phyloP scores from a whole-genome alignment of 1,140 invertebrate genomes.

The Phocides pigmalion region DNA sequence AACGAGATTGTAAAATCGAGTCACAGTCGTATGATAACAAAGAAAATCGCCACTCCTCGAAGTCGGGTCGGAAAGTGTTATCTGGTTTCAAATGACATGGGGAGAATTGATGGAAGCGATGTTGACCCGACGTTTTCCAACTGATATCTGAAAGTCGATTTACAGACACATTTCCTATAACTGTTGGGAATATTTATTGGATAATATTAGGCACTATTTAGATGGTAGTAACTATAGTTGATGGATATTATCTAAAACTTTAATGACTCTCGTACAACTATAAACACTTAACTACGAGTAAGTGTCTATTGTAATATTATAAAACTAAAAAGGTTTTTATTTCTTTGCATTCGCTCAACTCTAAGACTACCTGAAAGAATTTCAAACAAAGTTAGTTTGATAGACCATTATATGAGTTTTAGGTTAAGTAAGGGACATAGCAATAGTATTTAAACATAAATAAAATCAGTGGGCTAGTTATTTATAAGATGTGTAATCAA shows the following conservation, averaged over 20 bases:
- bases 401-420: too few relatives aligned
- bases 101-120: constrained; percentile 31
- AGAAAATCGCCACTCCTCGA: constrained; percentile 3
- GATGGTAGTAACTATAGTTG: too few relatives aligned
- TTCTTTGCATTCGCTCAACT: too few relatives aligned
- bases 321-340: too few relatives aligned
- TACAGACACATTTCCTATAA: constrained; percentile 10
- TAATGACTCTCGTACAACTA: too few relatives aligned
- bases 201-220: not conserved
- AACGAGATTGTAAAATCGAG: not conserved
- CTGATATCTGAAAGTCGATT: constrained; percentile 23
- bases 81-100: constrained; percentile 18
- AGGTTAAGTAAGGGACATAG: too few relatives aligned
- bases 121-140: constrained; percentile 20
- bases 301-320: too few relatives aligned
- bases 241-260: too few relatives aligned
- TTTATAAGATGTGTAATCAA: constrained; percentile 49
- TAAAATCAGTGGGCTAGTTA: not conserved
- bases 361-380: too few relatives aligned
- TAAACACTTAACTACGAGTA: too few relatives aligned
- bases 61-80: constrained; percentile 14
- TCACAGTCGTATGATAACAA: constrained; percentile 1
- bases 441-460: too few relatives aligned
- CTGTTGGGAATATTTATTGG: constrained; percentile 3
- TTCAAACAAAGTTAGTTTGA: too few relatives aligned